A percentile compares a stretch with the other conserved stretches of the same genome.
These are phyloP conservation scores for Scleropages formosus DNA, from an alignment of 2,797 vertebrate species.

Conservation along the genomic window DNA sequence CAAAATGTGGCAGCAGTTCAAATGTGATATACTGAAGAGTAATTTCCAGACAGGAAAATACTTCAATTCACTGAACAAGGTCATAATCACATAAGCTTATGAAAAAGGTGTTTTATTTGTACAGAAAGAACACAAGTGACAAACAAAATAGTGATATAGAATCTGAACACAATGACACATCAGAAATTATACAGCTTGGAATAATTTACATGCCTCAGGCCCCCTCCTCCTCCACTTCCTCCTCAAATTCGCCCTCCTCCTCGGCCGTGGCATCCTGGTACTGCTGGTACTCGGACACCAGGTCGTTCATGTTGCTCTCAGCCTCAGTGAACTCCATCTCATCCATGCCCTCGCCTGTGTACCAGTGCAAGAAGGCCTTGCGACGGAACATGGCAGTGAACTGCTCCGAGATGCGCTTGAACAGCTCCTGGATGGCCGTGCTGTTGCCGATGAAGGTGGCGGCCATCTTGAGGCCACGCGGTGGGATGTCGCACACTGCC, in stretches of 20 bases:
- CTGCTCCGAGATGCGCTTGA: conserved; percentile 84
- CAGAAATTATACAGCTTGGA: conserved; percentile 49
- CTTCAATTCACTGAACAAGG: too few relatives aligned
- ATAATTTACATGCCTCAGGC: conserved; percentile 52
- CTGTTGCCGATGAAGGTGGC: conserved; percentile 80
- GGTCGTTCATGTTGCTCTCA: conserved; percentile 81
- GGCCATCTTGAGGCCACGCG: conserved; percentile 76
- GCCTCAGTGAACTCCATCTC: conserved; percentile 81
- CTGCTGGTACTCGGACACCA: conserved; percentile 80
- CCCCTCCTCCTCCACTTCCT: conserved; percentile 69
- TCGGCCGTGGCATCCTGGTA: conserved; percentile 78
- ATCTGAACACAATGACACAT: conserved; percentile 36
- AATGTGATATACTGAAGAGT: too few relatives aligned
- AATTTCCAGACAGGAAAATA: too few relatives aligned
- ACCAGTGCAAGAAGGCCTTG: conserved; percentile 81
- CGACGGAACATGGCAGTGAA: conserved; percentile 86
- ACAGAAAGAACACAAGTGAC: conserved; percentile 48
- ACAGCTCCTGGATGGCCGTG: conserved; percentile 80
- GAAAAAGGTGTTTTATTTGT: conserved; percentile 48
- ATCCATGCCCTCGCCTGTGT: conserved; percentile 80
- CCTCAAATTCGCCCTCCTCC: conserved; percentile 75
- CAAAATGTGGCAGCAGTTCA: too few relatives aligned
- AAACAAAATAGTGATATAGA: conserved; percentile 31
- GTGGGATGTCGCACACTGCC: conserved; percentile 76
- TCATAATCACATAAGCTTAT: not conserved